These are phyloP conservation scores for Coryphaenoides rupestris DNA, from an alignment of 2,113 vertebrate species.

Conservation along the genomic window DNA sequence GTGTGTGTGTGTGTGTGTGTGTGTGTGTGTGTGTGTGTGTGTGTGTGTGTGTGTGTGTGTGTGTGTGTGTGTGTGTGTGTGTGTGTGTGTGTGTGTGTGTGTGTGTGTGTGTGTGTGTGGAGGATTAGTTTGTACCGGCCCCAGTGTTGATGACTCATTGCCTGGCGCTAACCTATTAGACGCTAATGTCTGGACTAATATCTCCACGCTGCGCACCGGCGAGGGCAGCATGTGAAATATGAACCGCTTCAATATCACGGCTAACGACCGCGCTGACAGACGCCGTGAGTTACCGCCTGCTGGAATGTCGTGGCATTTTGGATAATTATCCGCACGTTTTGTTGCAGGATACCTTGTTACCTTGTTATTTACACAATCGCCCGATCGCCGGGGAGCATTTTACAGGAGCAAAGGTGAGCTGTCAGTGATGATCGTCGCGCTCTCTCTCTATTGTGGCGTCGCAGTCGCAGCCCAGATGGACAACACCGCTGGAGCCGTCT, in stretches of 20 bases:
- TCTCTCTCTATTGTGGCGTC: constrained; percentile 37
- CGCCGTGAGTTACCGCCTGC: constrained; percentile 50
- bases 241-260: constrained; percentile 58
- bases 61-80: too few relatives aligned
- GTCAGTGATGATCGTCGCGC: constrained; percentile 37
- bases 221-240: constrained; percentile 56
- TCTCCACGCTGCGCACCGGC: not conserved
- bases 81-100: too few relatives aligned
- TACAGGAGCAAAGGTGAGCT: constrained; percentile 63
- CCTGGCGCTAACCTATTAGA: not conserved
- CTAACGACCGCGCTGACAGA: constrained; percentile 71
- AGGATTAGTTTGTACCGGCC: too few relatives aligned
- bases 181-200: not conserved
- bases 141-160: not conserved
- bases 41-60: too few relatives aligned
- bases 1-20: too few relatives aligned
- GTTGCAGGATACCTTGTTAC: constrained; percentile 50
- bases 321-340: constrained; percentile 69
- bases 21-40: too few relatives aligned
- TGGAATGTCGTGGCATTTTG: constrained; percentile 70
- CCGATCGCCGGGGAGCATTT: constrained; percentile 29
- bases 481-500: too few relatives aligned
- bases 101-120: too few relatives aligned
- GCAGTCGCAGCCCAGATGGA: too few relatives aligned
- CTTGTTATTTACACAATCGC: constrained; percentile 14